Conservation (phyloP, 2,797 vertebrate genomes). For the Heteromormyrus szaboi region DNA sequence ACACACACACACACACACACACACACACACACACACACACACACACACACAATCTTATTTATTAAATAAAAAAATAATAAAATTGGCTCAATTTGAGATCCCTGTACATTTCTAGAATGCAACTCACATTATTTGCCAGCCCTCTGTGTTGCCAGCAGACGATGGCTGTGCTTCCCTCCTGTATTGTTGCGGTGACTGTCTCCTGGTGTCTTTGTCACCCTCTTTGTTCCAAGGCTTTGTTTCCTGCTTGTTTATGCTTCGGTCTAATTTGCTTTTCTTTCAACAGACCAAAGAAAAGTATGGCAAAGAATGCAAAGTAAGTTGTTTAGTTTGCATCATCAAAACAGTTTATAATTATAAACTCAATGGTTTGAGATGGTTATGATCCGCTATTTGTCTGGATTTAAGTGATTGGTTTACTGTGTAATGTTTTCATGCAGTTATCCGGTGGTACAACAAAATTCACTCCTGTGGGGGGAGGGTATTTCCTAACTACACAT, state of each 20-base stretch:
- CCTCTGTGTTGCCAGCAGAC: neutral
- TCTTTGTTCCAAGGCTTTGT: conserved; percentile 8
- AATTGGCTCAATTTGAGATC: neutral
- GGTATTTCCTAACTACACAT: neutral
- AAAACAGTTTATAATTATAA: conserved; percentile 53
- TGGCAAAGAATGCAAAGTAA: conserved; percentile 98
- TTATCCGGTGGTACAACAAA: neutral
- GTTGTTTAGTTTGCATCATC: conserved; percentile 19
- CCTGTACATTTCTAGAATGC: neutral
- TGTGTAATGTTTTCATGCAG: neutral
- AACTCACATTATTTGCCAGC: neutral
- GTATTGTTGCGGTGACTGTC: neutral
- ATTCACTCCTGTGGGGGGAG: neutral
- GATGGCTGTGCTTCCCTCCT: neutral
- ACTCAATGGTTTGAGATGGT: neutral
- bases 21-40: neutral
- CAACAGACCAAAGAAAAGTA: conserved; percentile 95
- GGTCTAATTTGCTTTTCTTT: conserved; percentile 12
- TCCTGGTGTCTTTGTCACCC: neutral
- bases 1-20: neutral
- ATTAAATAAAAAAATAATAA: neutral
- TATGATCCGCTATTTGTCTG: neutral
- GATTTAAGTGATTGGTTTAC: neutral
- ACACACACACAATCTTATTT: neutral
- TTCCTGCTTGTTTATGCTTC: neutral